These are phyloP conservation scores for Thaumetopoea pityocampa DNA, from an alignment of 1,140 invertebrate species.

Conservation along the genomic window DNA sequence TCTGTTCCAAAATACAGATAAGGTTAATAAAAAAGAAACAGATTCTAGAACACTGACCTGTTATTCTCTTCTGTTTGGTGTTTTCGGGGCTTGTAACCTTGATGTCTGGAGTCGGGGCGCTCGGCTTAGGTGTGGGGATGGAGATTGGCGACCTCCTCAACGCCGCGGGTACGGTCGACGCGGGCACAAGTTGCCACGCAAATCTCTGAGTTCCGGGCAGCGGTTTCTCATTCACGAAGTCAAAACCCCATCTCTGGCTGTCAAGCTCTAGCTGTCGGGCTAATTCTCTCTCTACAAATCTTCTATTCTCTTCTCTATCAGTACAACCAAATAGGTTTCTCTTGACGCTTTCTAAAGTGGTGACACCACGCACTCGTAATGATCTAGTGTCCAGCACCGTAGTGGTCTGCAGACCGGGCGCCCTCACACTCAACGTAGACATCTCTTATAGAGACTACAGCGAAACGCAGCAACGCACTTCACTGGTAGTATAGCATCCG, in stretches of 20 bases:
- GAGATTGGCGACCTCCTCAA: slow-evolving; percentile 59
- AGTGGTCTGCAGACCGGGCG: slow-evolving; percentile 53
- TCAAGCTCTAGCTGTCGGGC: slow-evolving; percentile 57
- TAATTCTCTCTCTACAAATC: slow-evolving; percentile 62
- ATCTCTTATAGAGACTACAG: slow-evolving; percentile 52
- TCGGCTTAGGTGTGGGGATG: slow-evolving; percentile 45
- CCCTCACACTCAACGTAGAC: slow-evolving; percentile 68
- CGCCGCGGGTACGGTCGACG: slow-evolving; percentile 49
- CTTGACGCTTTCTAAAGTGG: slow-evolving; percentile 57
- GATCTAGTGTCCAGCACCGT: slow-evolving; percentile 60
- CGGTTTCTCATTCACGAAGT: slow-evolving; percentile 66
- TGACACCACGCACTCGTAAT: slow-evolving; percentile 50
- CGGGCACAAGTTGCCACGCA: slow-evolving; percentile 64
- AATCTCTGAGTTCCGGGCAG: slow-evolving; percentile 63
- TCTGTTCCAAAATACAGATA: too few relatives aligned
- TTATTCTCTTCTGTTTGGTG: slow-evolving; percentile 70
- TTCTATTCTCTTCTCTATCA: slow-evolving; percentile 59
- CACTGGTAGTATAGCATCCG: slow-evolving; percentile 60
- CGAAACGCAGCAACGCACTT: slow-evolving; percentile 48
- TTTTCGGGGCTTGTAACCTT: slow-evolving; percentile 60
- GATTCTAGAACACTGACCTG: slow-evolving; percentile 52
- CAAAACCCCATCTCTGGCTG: slow-evolving; percentile 69
- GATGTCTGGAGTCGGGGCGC: slow-evolving; percentile 38
- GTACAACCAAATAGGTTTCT: slow-evolving; percentile 67
- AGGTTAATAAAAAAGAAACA: too few relatives aligned